These are phyloP conservation scores for Phrynocephalus vlangalii DNA, from an alignment of 2,797 vertebrate species.

Conservation along the genomic window DNA sequence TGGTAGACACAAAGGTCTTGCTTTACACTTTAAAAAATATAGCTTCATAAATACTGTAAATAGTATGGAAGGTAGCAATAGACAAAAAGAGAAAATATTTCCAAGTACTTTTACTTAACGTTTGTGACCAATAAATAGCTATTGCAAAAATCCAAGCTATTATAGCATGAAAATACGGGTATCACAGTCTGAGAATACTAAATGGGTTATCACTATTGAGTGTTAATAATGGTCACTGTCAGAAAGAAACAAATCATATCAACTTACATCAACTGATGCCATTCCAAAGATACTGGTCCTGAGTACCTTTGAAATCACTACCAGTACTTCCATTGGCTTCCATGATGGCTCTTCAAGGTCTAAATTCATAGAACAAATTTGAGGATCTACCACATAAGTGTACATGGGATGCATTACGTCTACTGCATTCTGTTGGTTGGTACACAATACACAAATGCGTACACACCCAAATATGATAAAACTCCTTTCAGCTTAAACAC, in stretches of 20 bases:
- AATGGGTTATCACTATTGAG: not conserved
- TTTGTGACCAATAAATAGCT: slow-evolving; percentile 55
- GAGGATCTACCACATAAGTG: not conserved
- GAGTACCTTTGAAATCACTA: not conserved
- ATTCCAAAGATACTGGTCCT: not conserved
- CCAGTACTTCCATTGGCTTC: not conserved
- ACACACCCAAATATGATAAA: accelerated
- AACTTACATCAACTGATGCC: not conserved
- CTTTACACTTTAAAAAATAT: slow-evolving; percentile 40
- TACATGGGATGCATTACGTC: slow-evolving; percentile 9
- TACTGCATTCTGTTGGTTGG: slow-evolving; percentile 16
- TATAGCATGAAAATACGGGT: slow-evolving; percentile 31
- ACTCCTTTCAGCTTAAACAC: accelerated
- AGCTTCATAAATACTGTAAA: slow-evolving; percentile 58
- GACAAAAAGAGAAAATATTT: slow-evolving; percentile 73
- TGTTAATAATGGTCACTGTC: not conserved
- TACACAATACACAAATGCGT: not conserved
- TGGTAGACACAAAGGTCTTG: slow-evolving; percentile 53
- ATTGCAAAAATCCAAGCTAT: slow-evolving; percentile 52
- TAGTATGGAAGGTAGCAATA: slow-evolving; percentile 65
- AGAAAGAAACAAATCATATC: slow-evolving; percentile 6
- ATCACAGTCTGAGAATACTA: slow-evolving; percentile 12
- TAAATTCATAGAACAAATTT: slow-evolving; percentile 1
- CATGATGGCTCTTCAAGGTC: slow-evolving; percentile 6
- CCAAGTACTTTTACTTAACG: slow-evolving; percentile 61